A percentile compares a stretch with the other conserved stretches of the same genome.
Evolutionary conservation across 2,888 invertebrate genomes (phyloP).

Genomic region (Allolobophora icterica): DNA sequence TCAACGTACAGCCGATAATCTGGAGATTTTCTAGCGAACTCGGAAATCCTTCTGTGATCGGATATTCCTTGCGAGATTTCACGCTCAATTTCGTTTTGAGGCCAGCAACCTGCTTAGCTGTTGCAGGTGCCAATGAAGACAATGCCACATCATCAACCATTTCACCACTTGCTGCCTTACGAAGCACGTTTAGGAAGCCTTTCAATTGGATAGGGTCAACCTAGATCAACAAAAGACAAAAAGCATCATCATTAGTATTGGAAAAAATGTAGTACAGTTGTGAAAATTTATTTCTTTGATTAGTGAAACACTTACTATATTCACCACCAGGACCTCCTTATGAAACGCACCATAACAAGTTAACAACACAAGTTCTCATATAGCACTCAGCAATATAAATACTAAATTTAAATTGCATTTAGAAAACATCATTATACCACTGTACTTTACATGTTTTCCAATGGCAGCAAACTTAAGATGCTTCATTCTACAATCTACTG

Average conservation of each 20-base stretch:
- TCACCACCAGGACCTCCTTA: too few relatives aligned
- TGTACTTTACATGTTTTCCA: too few relatives aligned
- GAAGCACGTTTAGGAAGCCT: slow-evolving; percentile 56
- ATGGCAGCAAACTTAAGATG: too few relatives aligned
- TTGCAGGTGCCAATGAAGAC: slow-evolving; percentile 56
- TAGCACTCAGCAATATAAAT: too few relatives aligned
- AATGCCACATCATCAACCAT: slow-evolving; percentile 53
- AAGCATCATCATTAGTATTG: background rate
- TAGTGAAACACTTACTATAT: too few relatives aligned
- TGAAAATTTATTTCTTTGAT: background rate
- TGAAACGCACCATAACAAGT: too few relatives aligned
- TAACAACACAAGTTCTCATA: too few relatives aligned
- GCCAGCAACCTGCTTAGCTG: slow-evolving; percentile 54
- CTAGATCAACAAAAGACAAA: slow-evolving; percentile 49
- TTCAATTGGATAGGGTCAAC: slow-evolving; percentile 61
- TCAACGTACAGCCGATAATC: slow-evolving; percentile 56
- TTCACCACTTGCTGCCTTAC: slow-evolving; percentile 53
- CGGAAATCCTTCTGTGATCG: slow-evolving; percentile 59
- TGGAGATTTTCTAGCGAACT: slow-evolving; percentile 52
- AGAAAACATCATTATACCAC: too few relatives aligned
- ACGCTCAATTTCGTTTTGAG: slow-evolving; percentile 55
- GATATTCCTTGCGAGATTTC: slow-evolving; percentile 57
- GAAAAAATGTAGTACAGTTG: background rate
- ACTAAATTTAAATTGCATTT: too few relatives aligned
- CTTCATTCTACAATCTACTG: too few relatives aligned